Base-by-base conservation (phyloP, 1,140 invertebrate genomes). In the Brachionus rotundiformis region DNA sequence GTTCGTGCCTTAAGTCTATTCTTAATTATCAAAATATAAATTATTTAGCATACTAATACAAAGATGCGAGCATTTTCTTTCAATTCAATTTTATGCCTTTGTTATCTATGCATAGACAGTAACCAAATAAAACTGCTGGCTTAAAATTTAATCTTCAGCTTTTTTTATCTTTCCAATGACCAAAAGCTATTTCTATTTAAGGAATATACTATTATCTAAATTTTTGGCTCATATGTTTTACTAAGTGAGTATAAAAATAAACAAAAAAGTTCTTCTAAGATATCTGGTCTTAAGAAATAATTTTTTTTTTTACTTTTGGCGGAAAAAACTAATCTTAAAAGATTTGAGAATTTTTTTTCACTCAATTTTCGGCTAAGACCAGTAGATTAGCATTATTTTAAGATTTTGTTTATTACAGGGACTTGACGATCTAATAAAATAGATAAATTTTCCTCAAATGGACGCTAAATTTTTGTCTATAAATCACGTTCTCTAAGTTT, bases 381-480 rank as follows among this genome's bases (percentile, higher is more conserved):
- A 16, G 19, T n/a, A n/a, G n/a, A n/a, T 29, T 63, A 33, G n/a
- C 61, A 63, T 29, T 63, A 29, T 31, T 63, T 63, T 63, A n/a
- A 29, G 23, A 63, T 10, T 13, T 63, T 27, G 23, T 63, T 27
- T 29, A 10, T 63, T 5, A 13, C 25, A 63, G 13, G 25, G 10
- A 63, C 25, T 29, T 29, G 61, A 63, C 11, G 16, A 63, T 63
- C n/a, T 63, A 23, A 16, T 29, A 29, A 23, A 63, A 63, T 27
- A 29, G 13, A 33, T 63, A 63, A 63, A 54, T 54, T 54, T 54
- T 23, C 16, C 19, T 54, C 47, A 54, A 54, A 19, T 23, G 47
- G 23, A 54, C 47, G 47, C 47, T 54, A 54, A 54, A 54, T 54
- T 7, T 54, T 54, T 54, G 19, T 54, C 47, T 54, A 54, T 54